phyloP scores from a whole-genome alignment of 2,888 invertebrate species.

The Hylaea fasciaria region DNA sequence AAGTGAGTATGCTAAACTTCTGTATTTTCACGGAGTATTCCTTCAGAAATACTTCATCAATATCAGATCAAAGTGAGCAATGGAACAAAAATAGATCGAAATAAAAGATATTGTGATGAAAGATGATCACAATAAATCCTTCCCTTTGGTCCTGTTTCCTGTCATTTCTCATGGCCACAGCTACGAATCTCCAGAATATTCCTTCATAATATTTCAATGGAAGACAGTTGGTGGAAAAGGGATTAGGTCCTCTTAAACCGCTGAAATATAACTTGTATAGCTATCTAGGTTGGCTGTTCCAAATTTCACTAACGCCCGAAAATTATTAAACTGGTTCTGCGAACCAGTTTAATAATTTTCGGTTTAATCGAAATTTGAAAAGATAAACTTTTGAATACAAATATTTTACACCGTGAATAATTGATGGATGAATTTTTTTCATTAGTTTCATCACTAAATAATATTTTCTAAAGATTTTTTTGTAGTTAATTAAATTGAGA shows the following conservation, averaged over 20 bases:
- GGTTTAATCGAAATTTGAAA: conserved; percentile 5
- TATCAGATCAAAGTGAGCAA: not conserved
- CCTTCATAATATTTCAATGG: conserved; percentile 11
- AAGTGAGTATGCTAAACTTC: too few species aligned
- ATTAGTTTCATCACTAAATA: too few species aligned
- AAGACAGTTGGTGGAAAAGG: conserved; percentile 32
- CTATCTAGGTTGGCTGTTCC: conserved; percentile 23
- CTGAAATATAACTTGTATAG: conserved; percentile 36
- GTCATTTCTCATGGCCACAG: conserved; percentile 34
- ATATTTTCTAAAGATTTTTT: too few species aligned
- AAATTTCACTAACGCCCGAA: conserved; percentile 27
- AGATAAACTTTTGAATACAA: not conserved
- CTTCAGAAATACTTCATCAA: not conserved
- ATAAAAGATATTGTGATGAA: conserved; percentile 27
- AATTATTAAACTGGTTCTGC: conserved; percentile 30
- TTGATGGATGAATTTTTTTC: too few species aligned
- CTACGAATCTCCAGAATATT: conserved; percentile 9
- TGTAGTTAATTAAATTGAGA: too few species aligned
- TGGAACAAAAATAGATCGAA: conserved; percentile 12
- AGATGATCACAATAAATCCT: conserved; percentile 40
- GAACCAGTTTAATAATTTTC: too few species aligned
- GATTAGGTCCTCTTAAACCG: conserved; percentile 34
- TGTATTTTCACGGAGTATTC: too few species aligned
- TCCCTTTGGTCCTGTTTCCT: conserved; percentile 29
- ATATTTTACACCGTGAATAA: not conserved